Percentiles rank a stretch among this genome's conserved stretches.
phyloP scores from a whole-genome alignment of 2,888 invertebrate genomes.

The Myathropa florea region DNA sequence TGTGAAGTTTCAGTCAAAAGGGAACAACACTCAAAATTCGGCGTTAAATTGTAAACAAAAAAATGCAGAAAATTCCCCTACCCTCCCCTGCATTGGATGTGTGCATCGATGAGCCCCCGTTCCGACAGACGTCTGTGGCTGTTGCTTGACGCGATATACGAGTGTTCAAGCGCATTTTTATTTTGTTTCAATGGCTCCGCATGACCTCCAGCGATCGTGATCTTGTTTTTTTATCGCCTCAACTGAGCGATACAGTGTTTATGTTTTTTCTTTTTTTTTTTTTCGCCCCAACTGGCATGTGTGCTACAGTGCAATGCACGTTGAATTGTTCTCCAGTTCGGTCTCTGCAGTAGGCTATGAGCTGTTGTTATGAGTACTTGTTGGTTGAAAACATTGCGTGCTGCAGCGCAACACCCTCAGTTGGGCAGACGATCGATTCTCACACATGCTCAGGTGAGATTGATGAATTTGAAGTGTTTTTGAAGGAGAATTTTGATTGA shows the following conservation, averaged over 20 bases:
- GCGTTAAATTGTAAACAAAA: no score
- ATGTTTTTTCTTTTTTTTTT: neutral
- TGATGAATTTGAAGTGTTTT: neutral
- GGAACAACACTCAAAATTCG: no score
- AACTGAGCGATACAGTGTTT: neutral
- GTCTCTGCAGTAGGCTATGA: conserved; percentile 14
- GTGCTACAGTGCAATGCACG: neutral
- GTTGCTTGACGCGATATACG: neutral
- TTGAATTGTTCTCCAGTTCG: neutral
- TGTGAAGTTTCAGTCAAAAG: no score
- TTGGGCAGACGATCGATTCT: conserved; percentile 21
- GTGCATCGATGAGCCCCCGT: neutral
- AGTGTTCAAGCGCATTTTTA: neutral
- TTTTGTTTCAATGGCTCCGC: neutral
- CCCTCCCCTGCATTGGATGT: neutral
- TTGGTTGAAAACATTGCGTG: conserved; percentile 28
- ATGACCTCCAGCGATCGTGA: neutral
- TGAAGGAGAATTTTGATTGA: neutral
- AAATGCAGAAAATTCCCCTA: neutral
- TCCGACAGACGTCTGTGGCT: neutral
- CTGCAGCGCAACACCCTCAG: neutral
- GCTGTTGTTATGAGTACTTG: conserved; percentile 33
- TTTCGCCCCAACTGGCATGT: neutral
- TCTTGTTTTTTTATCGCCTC: neutral
- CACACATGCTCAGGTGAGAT: conserved; percentile 34